These are phyloP conservation scores for Vultur gryphus DNA, from an alignment of 2,797 vertebrate genomes.

Conservation along the genomic window DNA sequence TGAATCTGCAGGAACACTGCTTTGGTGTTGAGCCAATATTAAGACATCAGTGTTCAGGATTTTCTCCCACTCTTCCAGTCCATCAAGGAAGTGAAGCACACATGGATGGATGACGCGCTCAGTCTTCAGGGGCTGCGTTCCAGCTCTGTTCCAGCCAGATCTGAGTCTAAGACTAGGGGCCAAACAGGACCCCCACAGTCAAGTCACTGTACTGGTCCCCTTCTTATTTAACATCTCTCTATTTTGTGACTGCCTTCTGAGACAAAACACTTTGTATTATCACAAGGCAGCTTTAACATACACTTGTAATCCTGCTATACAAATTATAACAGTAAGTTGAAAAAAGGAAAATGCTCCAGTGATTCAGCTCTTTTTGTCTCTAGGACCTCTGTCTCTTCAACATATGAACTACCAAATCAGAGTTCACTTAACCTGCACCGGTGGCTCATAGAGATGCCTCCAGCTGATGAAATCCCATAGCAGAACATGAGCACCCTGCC, in stretches of 20 bases:
- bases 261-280: neutral
- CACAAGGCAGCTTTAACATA: neutral
- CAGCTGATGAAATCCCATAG: neutral
- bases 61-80: neutral
- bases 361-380: neutral
- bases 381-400: neutral
- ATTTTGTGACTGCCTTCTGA: neutral
- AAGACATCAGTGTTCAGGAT: neutral
- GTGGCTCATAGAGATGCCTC: neutral
- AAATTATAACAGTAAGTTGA: neutral
- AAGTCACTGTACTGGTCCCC: neutral
- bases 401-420: neutral
- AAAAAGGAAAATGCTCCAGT: neutral
- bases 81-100: neutral
- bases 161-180: neutral
- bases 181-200: neutral
- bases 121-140: fast-evolving
- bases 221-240: neutral
- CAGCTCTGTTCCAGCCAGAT: neutral
- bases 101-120: neutral
- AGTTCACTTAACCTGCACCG: neutral
- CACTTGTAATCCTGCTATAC: neutral
- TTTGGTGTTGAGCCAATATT: neutral
- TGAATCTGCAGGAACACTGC: neutral
- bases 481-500: neutral